phyloP scores from a whole-genome alignment of 1,140 invertebrate genomes.

The Procambarus virginalis region DNA sequence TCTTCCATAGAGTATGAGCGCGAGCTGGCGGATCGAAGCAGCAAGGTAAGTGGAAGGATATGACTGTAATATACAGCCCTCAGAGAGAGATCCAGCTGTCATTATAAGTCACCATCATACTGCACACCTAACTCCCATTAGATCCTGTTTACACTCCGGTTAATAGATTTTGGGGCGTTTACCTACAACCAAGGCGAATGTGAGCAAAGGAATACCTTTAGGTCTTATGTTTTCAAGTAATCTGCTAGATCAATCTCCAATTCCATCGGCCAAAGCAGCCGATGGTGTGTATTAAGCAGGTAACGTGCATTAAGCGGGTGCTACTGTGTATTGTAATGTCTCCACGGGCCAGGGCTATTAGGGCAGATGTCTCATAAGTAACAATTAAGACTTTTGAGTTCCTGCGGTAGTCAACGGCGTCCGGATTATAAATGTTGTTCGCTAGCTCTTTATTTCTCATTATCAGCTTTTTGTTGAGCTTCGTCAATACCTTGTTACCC shows the following conservation, averaged over 20 bases:
- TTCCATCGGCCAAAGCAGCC: not conserved
- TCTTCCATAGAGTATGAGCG: too few species aligned
- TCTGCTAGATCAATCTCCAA: not conserved
- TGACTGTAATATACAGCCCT: not conserved
- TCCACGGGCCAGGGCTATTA: conserved; percentile 18
- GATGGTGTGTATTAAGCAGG: too few species aligned
- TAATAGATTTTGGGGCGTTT: not conserved
- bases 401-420: conserved; percentile 1
- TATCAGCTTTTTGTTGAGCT: conserved; percentile 33
- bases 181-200: not conserved
- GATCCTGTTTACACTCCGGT: conserved; percentile 22
- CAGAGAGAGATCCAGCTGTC: conserved; percentile 11
- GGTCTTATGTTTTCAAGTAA: not conserved
- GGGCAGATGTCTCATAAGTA: conserved; percentile 39
- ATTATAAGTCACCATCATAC: conserved; percentile 34
- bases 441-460: conserved; percentile 46
- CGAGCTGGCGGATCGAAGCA: too few species aligned
- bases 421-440: conserved; percentile 14
- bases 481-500: conserved; percentile 39
- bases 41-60: not conserved
- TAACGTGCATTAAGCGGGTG: not conserved
- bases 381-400: conserved; percentile 43
- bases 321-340: conserved; percentile 42
- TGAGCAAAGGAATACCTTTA: not conserved
- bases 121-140: conserved; percentile 10